A percentile compares a stretch with the other conserved stretches of the same genome.
phyloP scores from a whole-genome alignment of 2,888 invertebrate species.

The Masnerella sp. region DNA sequence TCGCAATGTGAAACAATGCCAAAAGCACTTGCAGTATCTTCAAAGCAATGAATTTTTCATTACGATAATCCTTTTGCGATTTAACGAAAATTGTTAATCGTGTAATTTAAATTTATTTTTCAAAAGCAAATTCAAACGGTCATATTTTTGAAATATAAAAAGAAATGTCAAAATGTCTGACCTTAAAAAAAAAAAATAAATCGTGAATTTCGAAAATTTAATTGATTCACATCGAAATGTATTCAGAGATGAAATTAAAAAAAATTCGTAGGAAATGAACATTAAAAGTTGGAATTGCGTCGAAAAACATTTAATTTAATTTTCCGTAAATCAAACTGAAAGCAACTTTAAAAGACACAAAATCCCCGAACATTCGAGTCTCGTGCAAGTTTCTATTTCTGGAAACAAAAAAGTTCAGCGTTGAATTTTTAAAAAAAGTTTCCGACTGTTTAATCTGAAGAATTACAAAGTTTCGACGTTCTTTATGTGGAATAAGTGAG shows the following conservation, averaged over 20 bases:
- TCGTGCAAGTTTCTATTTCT: background rate
- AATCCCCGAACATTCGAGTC: slow-evolving; percentile 4
- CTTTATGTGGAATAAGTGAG: slow-evolving; percentile 17
- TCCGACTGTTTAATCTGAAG: slow-evolving; percentile 8
- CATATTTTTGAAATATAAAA: too few relatives aligned
- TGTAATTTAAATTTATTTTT: too few relatives aligned
- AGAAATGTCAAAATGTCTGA: too few relatives aligned
- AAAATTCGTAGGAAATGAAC: too few relatives aligned
- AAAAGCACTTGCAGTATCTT: slow-evolving; percentile 8
- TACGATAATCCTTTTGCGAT: slow-evolving; percentile 2
- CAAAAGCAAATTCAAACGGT: too few relatives aligned
- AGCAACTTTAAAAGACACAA: background rate
- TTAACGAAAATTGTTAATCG: background rate
- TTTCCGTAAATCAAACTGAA: background rate
- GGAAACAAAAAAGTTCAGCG: background rate
- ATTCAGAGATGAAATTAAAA: too few relatives aligned
- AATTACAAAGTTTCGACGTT: slow-evolving; percentile 13
- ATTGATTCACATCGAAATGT: background rate
- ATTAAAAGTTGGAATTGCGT: too few relatives aligned
- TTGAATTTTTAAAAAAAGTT: slow-evolving; percentile 13
- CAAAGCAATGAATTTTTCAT: slow-evolving; percentile 3
- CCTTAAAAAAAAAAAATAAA: too few relatives aligned
- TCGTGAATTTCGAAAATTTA: background rate
- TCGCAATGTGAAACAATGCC: background rate
- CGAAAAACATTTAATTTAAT: background rate